A percentile compares a stretch with the other conserved stretches of the same genome.
These are phyloP conservation scores for Apis florea DNA, from an alignment of 1,140 invertebrate genomes.

Conservation along the genomic window DNA sequence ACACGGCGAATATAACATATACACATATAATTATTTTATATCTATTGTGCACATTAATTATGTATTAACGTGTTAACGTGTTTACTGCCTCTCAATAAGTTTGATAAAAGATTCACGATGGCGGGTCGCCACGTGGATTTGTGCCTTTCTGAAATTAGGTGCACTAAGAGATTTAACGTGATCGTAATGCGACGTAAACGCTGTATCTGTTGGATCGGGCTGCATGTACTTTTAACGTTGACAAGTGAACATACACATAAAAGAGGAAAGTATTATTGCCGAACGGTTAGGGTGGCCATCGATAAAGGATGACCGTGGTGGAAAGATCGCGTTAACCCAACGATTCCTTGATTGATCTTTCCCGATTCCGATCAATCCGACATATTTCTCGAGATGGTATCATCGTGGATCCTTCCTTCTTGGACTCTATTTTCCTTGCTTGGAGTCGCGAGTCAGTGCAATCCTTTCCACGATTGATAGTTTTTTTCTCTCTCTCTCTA, in stretches of 20 bases:
- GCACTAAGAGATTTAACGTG: conserved; percentile 7
- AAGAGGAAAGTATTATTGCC: conserved; percentile 14
- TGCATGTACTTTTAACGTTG: conserved; percentile 15
- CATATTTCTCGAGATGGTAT: not conserved
- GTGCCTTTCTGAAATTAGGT: conserved; percentile 12
- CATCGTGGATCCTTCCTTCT: not conserved
- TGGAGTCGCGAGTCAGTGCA: not conserved
- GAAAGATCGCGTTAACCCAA: not conserved
- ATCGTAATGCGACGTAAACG: conserved; percentile 7
- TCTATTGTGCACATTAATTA: conserved; percentile 64
- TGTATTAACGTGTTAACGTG: conserved; percentile 47
- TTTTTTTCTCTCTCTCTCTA: not conserved
- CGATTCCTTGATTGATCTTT: not conserved
- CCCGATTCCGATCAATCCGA: too few relatives aligned
- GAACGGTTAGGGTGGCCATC: not conserved
- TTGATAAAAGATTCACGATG: not conserved
- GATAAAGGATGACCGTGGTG: not conserved
- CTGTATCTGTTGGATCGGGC: conserved; percentile 21
- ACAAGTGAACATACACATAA: conserved; percentile 24
- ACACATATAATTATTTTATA: conserved; percentile 61
- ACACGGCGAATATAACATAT: conserved; percentile 61
- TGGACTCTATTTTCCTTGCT: too few relatives aligned
- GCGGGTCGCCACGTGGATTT: not conserved
- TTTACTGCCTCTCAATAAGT: conserved; percentile 19
- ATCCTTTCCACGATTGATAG: not conserved